A percentile compares a stretch with the other conserved stretches of the same genome.
phyloP scores from a whole-genome alignment of 2,113 vertebrate genomes.

The Antigone vipio region DNA sequence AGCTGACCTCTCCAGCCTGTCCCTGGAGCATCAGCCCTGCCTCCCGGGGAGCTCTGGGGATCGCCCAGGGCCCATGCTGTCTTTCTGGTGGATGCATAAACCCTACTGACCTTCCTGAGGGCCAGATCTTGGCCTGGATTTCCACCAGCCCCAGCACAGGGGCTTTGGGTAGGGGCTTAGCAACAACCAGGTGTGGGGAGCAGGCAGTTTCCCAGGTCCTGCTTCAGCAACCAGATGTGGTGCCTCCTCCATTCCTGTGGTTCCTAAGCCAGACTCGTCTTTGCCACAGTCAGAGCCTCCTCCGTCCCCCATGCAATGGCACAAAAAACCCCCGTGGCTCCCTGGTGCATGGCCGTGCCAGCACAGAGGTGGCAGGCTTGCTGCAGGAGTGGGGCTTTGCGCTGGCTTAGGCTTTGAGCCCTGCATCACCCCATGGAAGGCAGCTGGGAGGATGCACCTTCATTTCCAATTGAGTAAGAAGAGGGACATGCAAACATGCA shows the following conservation, averaged over 20 bases:
- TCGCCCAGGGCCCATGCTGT: neutral
- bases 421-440: neutral
- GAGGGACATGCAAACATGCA: neutral
- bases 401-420: neutral
- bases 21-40: neutral
- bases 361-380: fast-evolving
- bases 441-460: neutral
- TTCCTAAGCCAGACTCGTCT: neutral
- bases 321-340: neutral
- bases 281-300: neutral
- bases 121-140: neutral
- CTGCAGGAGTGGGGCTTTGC: fast-evolving
- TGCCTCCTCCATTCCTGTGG: neutral
- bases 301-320: fast-evolving
- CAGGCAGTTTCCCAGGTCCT: neutral
- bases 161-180: neutral
- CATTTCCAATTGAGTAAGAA: neutral
- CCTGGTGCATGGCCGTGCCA: fast-evolving
- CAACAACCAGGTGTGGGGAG: neutral
- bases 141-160: neutral
- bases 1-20: neutral
- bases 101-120: neutral
- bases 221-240: neutral
- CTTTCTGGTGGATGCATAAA: neutral
- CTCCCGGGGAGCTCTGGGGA: neutral